A percentile compares a stretch with the other conserved stretches of the same genome.
These are phyloP conservation scores for Trochalopteron elliotii DNA, from an alignment of 2,113 vertebrate genomes.

Conservation along the genomic window DNA sequence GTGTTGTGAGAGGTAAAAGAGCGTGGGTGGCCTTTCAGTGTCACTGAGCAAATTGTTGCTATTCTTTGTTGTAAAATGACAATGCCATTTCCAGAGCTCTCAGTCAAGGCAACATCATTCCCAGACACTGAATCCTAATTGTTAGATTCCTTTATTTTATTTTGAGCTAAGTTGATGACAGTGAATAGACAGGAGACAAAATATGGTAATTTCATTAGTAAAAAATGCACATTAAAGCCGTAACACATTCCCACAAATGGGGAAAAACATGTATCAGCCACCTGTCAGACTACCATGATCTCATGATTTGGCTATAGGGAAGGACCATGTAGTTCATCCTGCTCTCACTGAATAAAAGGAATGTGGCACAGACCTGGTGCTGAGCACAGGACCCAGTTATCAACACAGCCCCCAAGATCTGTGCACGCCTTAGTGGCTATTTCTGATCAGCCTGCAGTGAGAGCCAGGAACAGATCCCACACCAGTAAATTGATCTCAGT, in stretches of 20 bases:
- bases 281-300: neutral
- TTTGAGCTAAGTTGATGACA: neutral
- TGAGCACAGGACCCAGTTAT: rapidly evolving
- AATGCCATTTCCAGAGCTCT: neutral
- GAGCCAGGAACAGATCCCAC: neutral
- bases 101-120: neutral
- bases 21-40: conserved; percentile 14
- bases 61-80: conserved; percentile 12
- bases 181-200: neutral
- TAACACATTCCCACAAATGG: neutral
- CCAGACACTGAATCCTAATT: neutral
- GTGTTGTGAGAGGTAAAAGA: conserved; percentile 11
- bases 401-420: rapidly evolving
- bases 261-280: neutral
- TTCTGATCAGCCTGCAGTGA: neutral
- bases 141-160: neutral
- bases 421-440: neutral
- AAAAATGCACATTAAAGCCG: neutral
- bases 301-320: neutral
- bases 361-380: neutral
- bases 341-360: neutral
- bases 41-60: conserved; percentile 23
- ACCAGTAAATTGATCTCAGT: rapidly evolving
- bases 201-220: neutral
- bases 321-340: neutral